Base-by-base conservation (phyloP, 1,140 invertebrate genomes). In the Aethina tumida region DNA sequence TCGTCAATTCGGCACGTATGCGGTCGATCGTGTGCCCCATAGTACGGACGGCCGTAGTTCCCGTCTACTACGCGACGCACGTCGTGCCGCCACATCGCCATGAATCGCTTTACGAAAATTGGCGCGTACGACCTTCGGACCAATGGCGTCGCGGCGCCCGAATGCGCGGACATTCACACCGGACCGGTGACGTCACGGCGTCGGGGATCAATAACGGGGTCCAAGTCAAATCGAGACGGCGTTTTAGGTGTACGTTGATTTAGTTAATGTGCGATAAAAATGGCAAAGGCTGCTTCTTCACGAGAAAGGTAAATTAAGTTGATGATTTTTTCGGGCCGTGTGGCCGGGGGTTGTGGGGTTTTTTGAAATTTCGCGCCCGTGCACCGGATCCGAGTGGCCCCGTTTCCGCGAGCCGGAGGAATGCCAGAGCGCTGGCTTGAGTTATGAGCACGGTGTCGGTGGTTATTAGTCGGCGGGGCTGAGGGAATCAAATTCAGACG, bases 201-300 rank as follows among this genome's bases (percentile, higher is more conserved):
- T 21, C 22, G 41, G 42, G 50, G 52, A 59, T 59, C 57, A 55
- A 59, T 59, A 59, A 37, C 36, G 39, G 40, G 51, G 49, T n/a
- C 41, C 43, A 55, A 42, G 41, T 45, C 40, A 56, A 44, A 53
- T 54, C 51, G 55, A 57, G 56, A 50, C 44, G 51, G 47, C 53
- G 55, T 48, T 50, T 50, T 48, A 55, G 56, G 53, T 64, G 65
- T 59, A 63, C 63, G 67, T 62, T 58, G 50, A 64, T 65, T 59
- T 52, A 53, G 69, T 75, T 75, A 69, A 77, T 77, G 74, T 77
- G 72, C 56, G 73, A 76, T 67, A 73, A 69, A 65, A 72, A 70
- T 65, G 73, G 70, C 55, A 71, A 71, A 51, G 73, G 74, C 57
- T 77, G 74, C 62, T 77, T 76, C 63, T 75, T 75, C 59, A 71